Base-by-base conservation (phyloP, 2,888 invertebrate species). In the Eilema caniola region DNA sequence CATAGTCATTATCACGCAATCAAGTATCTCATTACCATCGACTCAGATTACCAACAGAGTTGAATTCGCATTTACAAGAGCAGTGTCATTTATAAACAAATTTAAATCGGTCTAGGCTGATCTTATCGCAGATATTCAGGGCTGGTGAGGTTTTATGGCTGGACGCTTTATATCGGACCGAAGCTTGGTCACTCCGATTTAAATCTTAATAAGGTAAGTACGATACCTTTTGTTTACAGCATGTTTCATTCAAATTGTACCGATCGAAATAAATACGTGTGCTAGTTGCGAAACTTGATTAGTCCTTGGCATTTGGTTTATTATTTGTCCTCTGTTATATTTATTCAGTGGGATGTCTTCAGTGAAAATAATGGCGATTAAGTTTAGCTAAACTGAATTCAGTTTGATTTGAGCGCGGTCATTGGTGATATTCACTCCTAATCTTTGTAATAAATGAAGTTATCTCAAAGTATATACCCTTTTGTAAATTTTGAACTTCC, bases 81-180 rank as follows among this genome's bases (percentile, higher is more conserved):
- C 33, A 62, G 33, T 33, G 3, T 33, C 62, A 62, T 20, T 62
- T 62, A 33, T 62, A 62, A 10, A 33, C 53, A 53, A 53, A 53
- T 53, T 53, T 53, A 53, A 53, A n/a, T 53, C n/a, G 53, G n/a
- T 53, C 53, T 53, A 53, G n/a, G 53, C 53, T n/a, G 20, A 53
- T n/a, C 53, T 53, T 53, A 53, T 53, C n/a, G 16, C 53, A n/a
- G 53, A 53, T 8, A n/a, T 53, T 53, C 53, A n/a, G 53, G 1
- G n/a, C 53, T 47, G n/a, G 53, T 2, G 53, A 53, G 10, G 20
- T 53, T 53, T 53, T 53, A 53, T 53, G n/a, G 53, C 53, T n/a
- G 53, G n/a, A 47, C n/a, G 53, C n/a, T 53, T 53, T 53, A 53
- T 53, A 53, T 53, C n/a, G 53, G n/a, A n/a, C n/a, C 53, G n/a